A percentile compares a stretch with the other conserved stretches of the same genome.
Conservation (phyloP, 1,140 invertebrate species). For the Heliconius hermathena region DNA sequence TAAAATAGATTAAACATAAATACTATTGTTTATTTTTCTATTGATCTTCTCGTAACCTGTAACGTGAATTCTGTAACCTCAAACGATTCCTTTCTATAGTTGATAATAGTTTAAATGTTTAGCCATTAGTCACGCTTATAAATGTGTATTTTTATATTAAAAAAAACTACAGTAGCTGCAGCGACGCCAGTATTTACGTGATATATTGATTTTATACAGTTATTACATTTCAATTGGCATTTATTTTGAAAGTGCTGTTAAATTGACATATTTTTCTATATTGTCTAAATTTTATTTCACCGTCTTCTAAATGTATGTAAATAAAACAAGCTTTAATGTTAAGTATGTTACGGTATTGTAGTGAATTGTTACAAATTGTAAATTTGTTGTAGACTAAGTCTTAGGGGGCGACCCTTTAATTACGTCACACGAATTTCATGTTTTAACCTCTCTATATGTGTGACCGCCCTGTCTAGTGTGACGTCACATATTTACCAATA, state of each 20-base stretch:
- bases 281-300: slow-evolving; percentile 52
- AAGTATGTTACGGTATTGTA: slow-evolving; percentile 69
- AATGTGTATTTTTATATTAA: slow-evolving; percentile 67
- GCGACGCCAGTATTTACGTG: slow-evolving; percentile 30
- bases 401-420: slow-evolving; percentile 21
- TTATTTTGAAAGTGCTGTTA: slow-evolving; percentile 55
- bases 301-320: slow-evolving; percentile 53
- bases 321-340: slow-evolving; percentile 76
- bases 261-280: slow-evolving; percentile 60
- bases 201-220: slow-evolving; percentile 56
- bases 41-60: slow-evolving; percentile 50
- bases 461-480: no score
- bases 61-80: slow-evolving; percentile 33
- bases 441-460: no score
- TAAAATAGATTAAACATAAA: slow-evolving; percentile 49
- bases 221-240: slow-evolving; percentile 59
- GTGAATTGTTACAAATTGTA: slow-evolving; percentile 73
- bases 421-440: no score
- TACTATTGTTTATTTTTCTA: slow-evolving; percentile 70
- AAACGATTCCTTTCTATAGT: slow-evolving; percentile 22
- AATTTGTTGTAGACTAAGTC: slow-evolving; percentile 74
- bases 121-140: slow-evolving; percentile 44
- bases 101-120: slow-evolving; percentile 45
- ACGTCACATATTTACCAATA: no score
- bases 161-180: slow-evolving; percentile 40